Evolutionary conservation across 1,140 invertebrate species (phyloP).

Genomic region (Solenopsis invicta): DNA sequence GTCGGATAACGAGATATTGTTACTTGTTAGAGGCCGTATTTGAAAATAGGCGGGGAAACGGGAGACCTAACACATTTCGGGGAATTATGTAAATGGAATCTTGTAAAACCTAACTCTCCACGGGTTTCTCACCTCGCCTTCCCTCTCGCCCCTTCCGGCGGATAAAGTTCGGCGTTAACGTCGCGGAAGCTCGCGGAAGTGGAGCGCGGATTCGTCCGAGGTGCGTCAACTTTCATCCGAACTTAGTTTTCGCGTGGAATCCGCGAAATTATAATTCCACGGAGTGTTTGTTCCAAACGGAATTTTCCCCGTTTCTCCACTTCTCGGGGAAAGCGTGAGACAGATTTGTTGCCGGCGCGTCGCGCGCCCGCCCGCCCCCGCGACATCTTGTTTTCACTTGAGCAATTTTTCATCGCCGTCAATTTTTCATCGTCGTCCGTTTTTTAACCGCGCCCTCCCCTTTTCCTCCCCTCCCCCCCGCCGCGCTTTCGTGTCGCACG

Average conservation of each 20-base stretch:
- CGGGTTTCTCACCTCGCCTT: not conserved
- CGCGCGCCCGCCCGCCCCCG: not conserved
- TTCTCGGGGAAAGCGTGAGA: not conserved
- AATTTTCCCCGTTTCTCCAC: not conserved
- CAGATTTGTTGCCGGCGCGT: constrained; percentile 9
- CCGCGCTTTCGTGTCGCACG: not conserved
- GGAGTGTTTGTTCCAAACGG: constrained; percentile 36
- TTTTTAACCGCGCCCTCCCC: constrained; percentile 9
- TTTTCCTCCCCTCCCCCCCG: too few relatives aligned
- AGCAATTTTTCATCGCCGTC: constrained; percentile 19
- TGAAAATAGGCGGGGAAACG: constrained; percentile 50
- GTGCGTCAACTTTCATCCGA: constrained; percentile 38
- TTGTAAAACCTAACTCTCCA: constrained; percentile 57
- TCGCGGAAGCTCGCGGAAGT: constrained; percentile 55
- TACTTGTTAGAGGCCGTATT: constrained; percentile 57
- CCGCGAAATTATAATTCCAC: constrained; percentile 56
- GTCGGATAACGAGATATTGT: constrained; percentile 65
- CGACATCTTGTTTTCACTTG: constrained; percentile 28
- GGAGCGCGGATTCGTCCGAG: constrained; percentile 30
- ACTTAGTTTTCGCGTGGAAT: constrained; percentile 49
- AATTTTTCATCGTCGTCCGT: constrained; percentile 24
- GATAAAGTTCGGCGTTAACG: constrained; percentile 58
- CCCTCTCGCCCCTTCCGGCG: not conserved
- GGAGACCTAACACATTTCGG: constrained; percentile 52
- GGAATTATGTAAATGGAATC: constrained; percentile 61